phyloP scores from a whole-genome alignment of 1,140 invertebrate genomes.

The Habropoda laboriosa region DNA sequence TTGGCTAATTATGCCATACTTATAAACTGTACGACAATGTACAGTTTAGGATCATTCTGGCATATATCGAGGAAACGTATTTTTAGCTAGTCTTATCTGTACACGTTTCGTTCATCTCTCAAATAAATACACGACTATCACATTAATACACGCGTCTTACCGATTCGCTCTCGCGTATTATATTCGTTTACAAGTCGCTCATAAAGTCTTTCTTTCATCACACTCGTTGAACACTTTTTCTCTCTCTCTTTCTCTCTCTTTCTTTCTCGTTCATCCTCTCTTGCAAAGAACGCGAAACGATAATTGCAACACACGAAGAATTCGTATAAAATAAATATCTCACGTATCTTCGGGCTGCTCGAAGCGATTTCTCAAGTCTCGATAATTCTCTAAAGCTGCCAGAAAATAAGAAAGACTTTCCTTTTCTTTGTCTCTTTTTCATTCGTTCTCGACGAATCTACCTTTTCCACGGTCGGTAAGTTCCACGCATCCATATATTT shows the following conservation, averaged over 20 bases:
- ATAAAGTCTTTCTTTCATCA: constrained; percentile 14
- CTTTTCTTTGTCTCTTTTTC: constrained; percentile 18
- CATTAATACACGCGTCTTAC: constrained; percentile 67
- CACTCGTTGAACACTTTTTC: constrained; percentile 8
- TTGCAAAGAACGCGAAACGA: constrained; percentile 30
- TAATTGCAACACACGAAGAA: constrained; percentile 14
- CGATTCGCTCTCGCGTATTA: constrained; percentile 10
- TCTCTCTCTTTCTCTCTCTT: constrained; percentile 5
- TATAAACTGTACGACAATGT: constrained; percentile 66
- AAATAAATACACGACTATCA: constrained; percentile 77
- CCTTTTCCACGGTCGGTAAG: background rate
- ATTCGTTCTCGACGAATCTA: background rate
- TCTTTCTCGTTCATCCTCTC: no score
- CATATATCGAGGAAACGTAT: constrained; percentile 33
- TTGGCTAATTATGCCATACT: constrained; percentile 63
- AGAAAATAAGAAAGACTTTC: constrained; percentile 48
- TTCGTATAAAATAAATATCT: constrained; percentile 62
- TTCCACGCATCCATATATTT: constrained; percentile 1
- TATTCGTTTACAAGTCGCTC: constrained; percentile 5
- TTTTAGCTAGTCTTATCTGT: constrained; percentile 51
- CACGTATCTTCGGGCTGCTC: background rate
- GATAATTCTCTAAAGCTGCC: constrained; percentile 51
- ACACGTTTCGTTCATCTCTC: constrained; percentile 56
- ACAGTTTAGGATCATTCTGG: constrained; percentile 47
- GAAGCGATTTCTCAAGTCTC: constrained; percentile 6